phyloP scores from a whole-genome alignment of 2,113 vertebrate species.

The Potamarius usumacintae region DNA sequence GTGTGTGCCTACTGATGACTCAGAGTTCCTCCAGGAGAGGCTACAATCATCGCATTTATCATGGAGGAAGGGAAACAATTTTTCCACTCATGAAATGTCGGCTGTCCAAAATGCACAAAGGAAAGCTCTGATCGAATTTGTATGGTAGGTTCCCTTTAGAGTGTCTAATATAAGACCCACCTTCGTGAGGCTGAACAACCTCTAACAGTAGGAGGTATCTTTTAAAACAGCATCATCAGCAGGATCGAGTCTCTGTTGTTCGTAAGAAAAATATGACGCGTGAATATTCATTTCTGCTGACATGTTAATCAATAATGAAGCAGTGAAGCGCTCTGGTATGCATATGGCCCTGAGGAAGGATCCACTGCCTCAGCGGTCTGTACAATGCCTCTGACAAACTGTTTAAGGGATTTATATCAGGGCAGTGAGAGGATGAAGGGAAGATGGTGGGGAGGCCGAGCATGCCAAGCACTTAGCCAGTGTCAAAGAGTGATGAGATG shows the following conservation, averaged over 20 bases:
- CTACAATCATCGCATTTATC: background rate
- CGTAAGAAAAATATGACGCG: background rate
- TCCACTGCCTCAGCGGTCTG: background rate
- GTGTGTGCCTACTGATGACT: slow-evolving; percentile 18
- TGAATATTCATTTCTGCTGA: background rate
- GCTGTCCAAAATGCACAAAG: background rate
- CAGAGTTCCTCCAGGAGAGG: background rate
- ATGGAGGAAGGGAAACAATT: background rate
- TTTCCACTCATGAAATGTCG: background rate
- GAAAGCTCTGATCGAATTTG: background rate
- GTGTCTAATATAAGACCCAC: background rate
- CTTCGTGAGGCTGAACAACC: background rate
- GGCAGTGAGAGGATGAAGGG: slow-evolving; percentile 26
- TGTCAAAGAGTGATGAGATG: slow-evolving; percentile 30
- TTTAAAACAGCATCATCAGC: background rate
- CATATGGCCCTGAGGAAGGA: background rate
- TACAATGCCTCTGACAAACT: background rate
- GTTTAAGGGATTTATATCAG: slow-evolving; percentile 29
- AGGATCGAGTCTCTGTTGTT: background rate
- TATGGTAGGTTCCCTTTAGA: background rate
- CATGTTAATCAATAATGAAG: slow-evolving; percentile 5
- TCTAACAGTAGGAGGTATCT: background rate
- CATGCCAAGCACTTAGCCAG: slow-evolving; percentile 29
- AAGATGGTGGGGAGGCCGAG: background rate
- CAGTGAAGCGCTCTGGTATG: background rate